phyloP scores from a whole-genome alignment of 2,888 invertebrate genomes.

The Ellobium chinense region DNA sequence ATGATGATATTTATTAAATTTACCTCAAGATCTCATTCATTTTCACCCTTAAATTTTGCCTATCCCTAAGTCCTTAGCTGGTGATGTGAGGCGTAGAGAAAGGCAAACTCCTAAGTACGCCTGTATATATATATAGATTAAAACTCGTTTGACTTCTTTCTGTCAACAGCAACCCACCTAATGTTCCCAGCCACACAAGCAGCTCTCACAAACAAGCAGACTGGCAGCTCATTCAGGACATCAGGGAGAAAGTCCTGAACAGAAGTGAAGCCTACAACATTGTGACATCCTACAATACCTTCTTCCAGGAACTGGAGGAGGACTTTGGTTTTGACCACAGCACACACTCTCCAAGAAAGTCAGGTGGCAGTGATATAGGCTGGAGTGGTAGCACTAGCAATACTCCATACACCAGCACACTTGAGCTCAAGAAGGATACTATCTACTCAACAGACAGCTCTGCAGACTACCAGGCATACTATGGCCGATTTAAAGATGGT shows the following conservation, averaged over 20 bases:
- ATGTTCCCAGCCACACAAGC: not conserved
- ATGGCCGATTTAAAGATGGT: not conserved
- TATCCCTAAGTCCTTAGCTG: no score
- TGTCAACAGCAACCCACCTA: conserved; percentile 15
- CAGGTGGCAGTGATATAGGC: not conserved
- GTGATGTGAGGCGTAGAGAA: no score
- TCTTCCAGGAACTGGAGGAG: conserved; percentile 58
- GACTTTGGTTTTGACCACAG: conserved; percentile 49
- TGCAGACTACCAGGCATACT: conserved; percentile 55
- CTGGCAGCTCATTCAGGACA: conserved; percentile 50
- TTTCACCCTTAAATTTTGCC: no score
- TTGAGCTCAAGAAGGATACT: conserved; percentile 55
- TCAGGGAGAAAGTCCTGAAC: conserved; percentile 52
- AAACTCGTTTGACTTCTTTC: no score
- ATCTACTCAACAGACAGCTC: conserved; percentile 67
- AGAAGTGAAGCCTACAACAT: conserved; percentile 53
- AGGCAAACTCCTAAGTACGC: no score
- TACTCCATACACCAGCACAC: conserved; percentile 35
- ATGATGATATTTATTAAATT: no score
- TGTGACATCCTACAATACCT: conserved; percentile 57
- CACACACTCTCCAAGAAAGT: not conserved
- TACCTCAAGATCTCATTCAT: no score
- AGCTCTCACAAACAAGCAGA: conserved; percentile 27
- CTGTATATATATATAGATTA: no score
- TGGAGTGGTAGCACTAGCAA: not conserved